Conservation (phyloP, 2,888 invertebrate species). For the Drosophila subquinaria region DNA sequence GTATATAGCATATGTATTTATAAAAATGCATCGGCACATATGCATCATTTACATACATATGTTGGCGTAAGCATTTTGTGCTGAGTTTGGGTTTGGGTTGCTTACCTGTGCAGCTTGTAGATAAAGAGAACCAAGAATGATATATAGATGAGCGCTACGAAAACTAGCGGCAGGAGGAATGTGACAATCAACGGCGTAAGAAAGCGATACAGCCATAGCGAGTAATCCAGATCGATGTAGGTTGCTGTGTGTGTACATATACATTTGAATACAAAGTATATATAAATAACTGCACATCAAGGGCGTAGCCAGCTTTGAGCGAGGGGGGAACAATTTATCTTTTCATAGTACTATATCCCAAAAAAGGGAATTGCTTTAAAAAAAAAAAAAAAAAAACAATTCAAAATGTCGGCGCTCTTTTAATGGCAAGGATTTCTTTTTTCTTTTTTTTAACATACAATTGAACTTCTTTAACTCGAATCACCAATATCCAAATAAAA, state of each 20-base stretch:
- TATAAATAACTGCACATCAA: not conserved
- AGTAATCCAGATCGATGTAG: constrained; percentile 93
- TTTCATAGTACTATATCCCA: too few relatives aligned
- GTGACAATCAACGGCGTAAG: constrained; percentile 93
- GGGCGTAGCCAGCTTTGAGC: too few relatives aligned
- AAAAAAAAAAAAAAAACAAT: too few relatives aligned
- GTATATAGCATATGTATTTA: constrained; percentile 1
- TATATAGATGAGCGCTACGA: constrained; percentile 92
- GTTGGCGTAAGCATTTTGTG: constrained; percentile 11
- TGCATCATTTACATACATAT: not conserved
- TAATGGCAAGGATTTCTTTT: too few relatives aligned
- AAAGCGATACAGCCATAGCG: constrained; percentile 93
- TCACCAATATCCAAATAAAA: too few relatives aligned
- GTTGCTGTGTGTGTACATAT: constrained; percentile 87
- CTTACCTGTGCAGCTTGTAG: constrained; percentile 93
- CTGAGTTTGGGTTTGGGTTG: not conserved
- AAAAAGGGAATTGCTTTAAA: too few relatives aligned
- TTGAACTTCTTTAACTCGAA: too few relatives aligned
- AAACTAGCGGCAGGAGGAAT: constrained; percentile 93
- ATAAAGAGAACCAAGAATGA: constrained; percentile 94
- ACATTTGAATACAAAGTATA: not conserved
- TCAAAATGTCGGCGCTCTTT: too few relatives aligned
- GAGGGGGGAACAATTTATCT: too few relatives aligned
- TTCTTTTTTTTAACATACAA: too few relatives aligned
- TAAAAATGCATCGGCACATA: not conserved